Conservation (phyloP, 1,140 invertebrate species). For the Theocolax elegans region DNA sequence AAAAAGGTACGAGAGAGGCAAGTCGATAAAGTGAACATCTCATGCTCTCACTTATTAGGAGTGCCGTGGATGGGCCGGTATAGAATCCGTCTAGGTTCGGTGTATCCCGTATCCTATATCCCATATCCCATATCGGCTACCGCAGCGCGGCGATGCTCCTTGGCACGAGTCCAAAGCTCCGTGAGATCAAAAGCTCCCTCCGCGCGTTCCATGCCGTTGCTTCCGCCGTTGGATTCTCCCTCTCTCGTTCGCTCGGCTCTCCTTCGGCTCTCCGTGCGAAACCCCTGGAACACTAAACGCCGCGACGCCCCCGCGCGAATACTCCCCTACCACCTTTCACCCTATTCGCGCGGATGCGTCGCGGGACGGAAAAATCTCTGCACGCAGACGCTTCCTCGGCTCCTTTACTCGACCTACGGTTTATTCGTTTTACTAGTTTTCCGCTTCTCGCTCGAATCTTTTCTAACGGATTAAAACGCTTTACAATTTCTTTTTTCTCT, state of each 20-base stretch:
- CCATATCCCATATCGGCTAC: conserved; percentile 31
- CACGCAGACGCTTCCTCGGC: not conserved
- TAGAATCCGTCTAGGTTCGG: no score
- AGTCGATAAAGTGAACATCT: no score
- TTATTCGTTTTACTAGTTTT: not conserved
- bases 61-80: no score
- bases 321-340: no score
- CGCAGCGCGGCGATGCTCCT: conserved; percentile 36
- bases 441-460: not conserved
- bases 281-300: conserved; percentile 41
- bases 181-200: conserved; percentile 61
- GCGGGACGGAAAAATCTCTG: conserved; percentile 12
- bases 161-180: conserved; percentile 59
- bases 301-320: not conserved
- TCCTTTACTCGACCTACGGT: not conserved
- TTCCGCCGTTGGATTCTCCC: conserved; percentile 48
- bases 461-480: no score
- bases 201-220: conserved; percentile 40
- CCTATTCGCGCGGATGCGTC: conserved; percentile 25
- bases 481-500: no score
- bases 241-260: conserved; percentile 44
- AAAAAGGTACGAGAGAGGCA: no score
- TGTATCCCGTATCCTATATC: conserved; percentile 34
- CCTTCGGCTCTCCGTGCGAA: conserved; percentile 14
- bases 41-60: no score